phyloP scores from a whole-genome alignment of 2,888 invertebrate species.

The Tromatobia lineatoria region DNA sequence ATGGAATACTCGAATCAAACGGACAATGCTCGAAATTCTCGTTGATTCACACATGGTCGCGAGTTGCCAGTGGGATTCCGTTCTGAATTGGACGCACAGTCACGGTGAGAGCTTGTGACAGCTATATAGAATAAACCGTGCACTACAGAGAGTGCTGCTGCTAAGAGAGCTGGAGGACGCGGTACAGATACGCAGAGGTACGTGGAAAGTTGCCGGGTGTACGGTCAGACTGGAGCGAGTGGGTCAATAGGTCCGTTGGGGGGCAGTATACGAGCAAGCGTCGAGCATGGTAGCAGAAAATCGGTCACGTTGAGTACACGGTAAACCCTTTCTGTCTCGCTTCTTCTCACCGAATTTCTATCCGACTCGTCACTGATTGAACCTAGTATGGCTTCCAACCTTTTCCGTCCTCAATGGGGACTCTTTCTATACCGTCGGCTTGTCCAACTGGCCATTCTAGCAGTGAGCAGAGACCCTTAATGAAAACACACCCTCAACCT shows the following conservation, averaged over 20 bases:
- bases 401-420: neutral
- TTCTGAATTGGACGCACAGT: constrained; percentile 42
- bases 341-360: constrained; percentile 32
- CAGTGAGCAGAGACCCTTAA: constrained; percentile 11
- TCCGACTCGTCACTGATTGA: constrained; percentile 32
- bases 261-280: constrained; percentile 59
- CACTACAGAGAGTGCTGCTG: constrained; percentile 18
- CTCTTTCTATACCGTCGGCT: constrained; percentile 7
- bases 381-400: constrained; percentile 16
- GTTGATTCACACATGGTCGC: constrained; percentile 34
- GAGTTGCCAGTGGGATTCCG: constrained; percentile 33
- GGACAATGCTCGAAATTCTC: constrained; percentile 37
- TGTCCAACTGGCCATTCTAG: constrained; percentile 29
- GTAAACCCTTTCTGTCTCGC: constrained; percentile 57
- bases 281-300: constrained; percentile 55
- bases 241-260: constrained; percentile 67
- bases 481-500: constrained; percentile 1
- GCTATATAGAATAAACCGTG: constrained; percentile 28
- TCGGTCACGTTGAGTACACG: constrained; percentile 55
- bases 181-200: constrained; percentile 31
- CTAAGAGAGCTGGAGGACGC: constrained; percentile 45
- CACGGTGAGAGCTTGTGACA: constrained; percentile 28
- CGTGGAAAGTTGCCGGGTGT: constrained; percentile 48
- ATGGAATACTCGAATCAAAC: neutral
- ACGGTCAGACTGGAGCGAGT: constrained; percentile 62